Evolutionary conservation across 92 coral and sea anemone species (phyloP).

Genomic region (Epizoanthus ramosus): DNA sequence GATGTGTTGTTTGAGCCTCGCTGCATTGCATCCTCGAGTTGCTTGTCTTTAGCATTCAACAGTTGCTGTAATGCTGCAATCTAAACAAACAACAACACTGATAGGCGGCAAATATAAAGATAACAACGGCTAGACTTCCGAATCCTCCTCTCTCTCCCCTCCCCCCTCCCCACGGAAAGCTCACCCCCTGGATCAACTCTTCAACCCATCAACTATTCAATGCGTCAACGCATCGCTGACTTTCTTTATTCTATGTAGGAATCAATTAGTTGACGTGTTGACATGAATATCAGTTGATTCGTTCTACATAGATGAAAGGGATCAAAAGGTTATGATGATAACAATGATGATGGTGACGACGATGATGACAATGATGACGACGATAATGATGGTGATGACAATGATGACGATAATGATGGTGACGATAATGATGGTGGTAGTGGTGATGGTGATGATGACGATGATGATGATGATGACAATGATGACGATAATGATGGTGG

Average conservation of each 20-base stretch:
- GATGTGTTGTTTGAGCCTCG: slow-evolving; percentile 60
- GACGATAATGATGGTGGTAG: slow-evolving; percentile 10
- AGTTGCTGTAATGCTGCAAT: slow-evolving; percentile 70
- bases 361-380: not conserved
- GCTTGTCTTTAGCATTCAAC: slow-evolving; percentile 73
- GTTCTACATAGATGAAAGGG: not conserved
- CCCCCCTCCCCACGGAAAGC: no score
- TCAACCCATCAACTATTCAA: no score
- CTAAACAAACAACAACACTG: slow-evolving; percentile 33
- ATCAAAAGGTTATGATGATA: not conserved
- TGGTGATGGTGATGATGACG: slow-evolving; percentile 6
- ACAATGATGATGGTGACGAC: not conserved
- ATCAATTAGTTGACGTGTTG: no score
- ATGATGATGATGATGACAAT: not conserved
- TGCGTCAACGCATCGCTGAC: no score
- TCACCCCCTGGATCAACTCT: no score
- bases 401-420: not conserved
- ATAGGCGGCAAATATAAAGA: not conserved
- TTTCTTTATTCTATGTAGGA: no score
- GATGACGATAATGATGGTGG: not conserved
- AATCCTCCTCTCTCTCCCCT: no score
- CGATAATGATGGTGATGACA: not conserved
- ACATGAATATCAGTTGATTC: not conserved
- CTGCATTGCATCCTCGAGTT: slow-evolving; percentile 68
- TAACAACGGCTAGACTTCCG: not conserved